Evolutionary conservation across 1,140 invertebrate species (phyloP).

Genomic region (Drosophila tropicalis): DNA sequence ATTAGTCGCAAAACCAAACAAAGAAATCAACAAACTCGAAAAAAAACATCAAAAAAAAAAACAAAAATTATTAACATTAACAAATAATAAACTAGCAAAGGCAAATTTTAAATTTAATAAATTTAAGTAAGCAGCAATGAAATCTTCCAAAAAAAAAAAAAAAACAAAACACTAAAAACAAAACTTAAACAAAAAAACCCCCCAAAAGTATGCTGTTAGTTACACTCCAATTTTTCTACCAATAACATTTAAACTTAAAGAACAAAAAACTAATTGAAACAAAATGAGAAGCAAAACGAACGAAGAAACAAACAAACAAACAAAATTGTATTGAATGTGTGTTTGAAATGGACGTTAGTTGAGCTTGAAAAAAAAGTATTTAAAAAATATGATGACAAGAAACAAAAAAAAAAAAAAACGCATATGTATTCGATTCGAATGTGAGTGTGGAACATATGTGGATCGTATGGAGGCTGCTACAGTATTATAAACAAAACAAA

Average conservation of each 20-base stretch:
- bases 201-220: constrained; percentile 53
- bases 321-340: constrained; percentile 22
- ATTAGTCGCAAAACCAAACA: constrained; percentile 69
- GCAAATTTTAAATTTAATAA: constrained; percentile 74
- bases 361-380: constrained; percentile 35
- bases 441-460: constrained; percentile 47
- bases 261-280: constrained; percentile 17
- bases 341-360: constrained; percentile 36
- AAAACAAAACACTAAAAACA: constrained; percentile 30
- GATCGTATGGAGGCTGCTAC: constrained; percentile 78
- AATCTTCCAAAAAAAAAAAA: constrained; percentile 66
- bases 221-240: constrained; percentile 74
- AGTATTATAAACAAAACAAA: constrained; percentile 67
- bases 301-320: constrained; percentile 8
- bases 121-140: constrained; percentile 74
- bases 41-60: constrained; percentile 21
- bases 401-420: constrained; percentile 12
- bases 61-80: constrained; percentile 25
- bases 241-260: constrained; percentile 36
- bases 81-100: constrained; percentile 59
- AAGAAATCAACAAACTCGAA: constrained; percentile 65
- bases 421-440: constrained; percentile 10
- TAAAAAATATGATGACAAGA: constrained; percentile 16
- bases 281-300: constrained; percentile 22
- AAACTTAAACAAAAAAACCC: constrained; percentile 30